Evolutionary conservation across 1,140 invertebrate genomes (phyloP).

Genomic region (Drosophila pectinifera): DNA sequence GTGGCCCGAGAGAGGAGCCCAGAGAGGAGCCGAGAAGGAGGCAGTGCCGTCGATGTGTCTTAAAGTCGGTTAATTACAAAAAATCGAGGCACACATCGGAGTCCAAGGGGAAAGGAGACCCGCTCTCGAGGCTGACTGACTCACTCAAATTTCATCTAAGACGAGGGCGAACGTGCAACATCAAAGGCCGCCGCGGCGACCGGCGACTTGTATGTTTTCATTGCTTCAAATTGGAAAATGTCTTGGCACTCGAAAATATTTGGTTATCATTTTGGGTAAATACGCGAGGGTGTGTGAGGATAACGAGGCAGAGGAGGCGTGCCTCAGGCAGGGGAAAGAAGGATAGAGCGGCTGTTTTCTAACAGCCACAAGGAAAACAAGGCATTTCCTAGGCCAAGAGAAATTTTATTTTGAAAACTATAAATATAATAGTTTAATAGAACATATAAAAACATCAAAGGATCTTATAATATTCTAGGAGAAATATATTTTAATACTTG

Average conservation of each 20-base stretch:
- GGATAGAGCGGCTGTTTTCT: too few species aligned
- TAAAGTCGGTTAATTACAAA: conserved; percentile 83
- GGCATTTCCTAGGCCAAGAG: not conserved
- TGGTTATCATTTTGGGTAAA: conserved; percentile 64
- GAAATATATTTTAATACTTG: too few species aligned
- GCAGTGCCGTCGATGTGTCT: conserved; percentile 60
- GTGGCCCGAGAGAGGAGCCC: conserved; percentile 33
- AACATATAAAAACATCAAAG: too few species aligned
- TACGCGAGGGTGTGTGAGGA: conserved; percentile 19
- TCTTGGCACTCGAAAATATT: conserved; percentile 58
- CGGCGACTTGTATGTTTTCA: conserved; percentile 62
- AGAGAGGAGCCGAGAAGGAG: conserved; percentile 26
- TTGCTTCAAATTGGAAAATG: conserved; percentile 66
- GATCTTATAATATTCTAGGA: not conserved
- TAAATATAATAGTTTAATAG: too few species aligned
- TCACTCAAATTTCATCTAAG: conserved; percentile 66
- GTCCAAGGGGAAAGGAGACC: conserved; percentile 20
- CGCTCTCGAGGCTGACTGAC: conserved; percentile 50
- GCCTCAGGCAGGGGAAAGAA: not conserved
- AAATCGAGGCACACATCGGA: conserved; percentile 12
- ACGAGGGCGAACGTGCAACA: conserved; percentile 33
- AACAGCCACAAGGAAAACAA: not conserved
- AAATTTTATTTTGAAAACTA: not conserved
- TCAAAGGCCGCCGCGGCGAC: conserved; percentile 44
- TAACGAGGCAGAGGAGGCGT: conserved; percentile 6